A percentile compares a stretch with the other conserved stretches of the same genome.
Evolutionary conservation across 2,797 vertebrate species (phyloP).

Genomic region (Tapera naevia): DNA sequence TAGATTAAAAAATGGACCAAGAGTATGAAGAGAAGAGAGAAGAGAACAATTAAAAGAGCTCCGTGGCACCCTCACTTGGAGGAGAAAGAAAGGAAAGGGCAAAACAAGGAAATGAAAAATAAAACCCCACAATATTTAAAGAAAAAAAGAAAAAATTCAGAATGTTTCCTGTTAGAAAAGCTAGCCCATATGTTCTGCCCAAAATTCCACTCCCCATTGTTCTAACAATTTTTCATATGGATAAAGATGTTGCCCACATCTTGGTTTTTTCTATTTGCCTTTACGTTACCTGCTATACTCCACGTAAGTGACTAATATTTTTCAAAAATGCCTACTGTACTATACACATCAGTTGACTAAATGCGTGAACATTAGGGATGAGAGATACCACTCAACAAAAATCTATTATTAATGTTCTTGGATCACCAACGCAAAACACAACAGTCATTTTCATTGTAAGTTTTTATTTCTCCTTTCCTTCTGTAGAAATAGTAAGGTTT

Average conservation of each 20-base stretch:
- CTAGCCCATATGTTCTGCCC: background rate
- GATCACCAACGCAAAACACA: conserved; percentile 17
- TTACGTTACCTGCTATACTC: background rate
- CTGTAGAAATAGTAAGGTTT: background rate
- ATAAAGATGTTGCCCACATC: background rate
- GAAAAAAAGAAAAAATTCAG: background rate
- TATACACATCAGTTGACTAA: conserved; percentile 9
- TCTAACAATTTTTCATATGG: background rate
- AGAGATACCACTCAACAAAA: background rate
- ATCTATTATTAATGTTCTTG: conserved; percentile 44
- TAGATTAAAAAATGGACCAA: background rate
- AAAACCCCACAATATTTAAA: background rate
- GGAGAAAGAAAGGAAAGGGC: background rate
- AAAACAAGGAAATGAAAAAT: background rate
- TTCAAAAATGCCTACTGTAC: background rate
- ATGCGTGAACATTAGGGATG: background rate
- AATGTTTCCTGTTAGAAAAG: background rate
- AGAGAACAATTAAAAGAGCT: background rate
- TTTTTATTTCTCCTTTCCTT: conserved; percentile 36
- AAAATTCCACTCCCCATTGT: background rate
- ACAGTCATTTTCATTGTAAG: conserved; percentile 21
- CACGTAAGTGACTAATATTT: background rate
- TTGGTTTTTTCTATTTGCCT: background rate
- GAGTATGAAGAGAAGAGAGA: background rate
- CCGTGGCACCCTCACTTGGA: background rate